phyloP scores from a whole-genome alignment of 2,797 vertebrate genomes.

The Poecilia gillii region DNA sequence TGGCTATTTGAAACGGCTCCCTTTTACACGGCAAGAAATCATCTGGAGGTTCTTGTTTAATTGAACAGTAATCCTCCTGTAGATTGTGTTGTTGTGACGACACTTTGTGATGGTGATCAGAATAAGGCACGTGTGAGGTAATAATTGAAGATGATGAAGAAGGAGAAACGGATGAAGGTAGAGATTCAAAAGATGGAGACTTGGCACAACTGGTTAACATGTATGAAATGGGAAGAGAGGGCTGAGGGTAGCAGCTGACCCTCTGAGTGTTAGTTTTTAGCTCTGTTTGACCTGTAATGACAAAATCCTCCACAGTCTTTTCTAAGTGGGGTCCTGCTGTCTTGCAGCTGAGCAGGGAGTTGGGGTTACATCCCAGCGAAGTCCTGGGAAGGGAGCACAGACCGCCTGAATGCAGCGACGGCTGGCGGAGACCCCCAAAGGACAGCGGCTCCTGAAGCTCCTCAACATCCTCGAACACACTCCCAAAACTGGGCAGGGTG shows the following conservation, averaged over 20 bases:
- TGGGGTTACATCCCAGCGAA: constrained; percentile 82
- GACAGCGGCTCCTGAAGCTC: constrained; percentile 78
- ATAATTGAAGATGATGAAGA: constrained; percentile 63
- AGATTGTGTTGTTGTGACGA: constrained; percentile 71
- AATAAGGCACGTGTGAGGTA: constrained; percentile 47
- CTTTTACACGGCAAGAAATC: constrained; percentile 80
- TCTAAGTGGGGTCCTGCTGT: constrained; percentile 84
- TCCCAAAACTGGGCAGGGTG: constrained; percentile 84
- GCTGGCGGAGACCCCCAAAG: constrained; percentile 79
- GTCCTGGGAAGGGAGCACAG: constrained; percentile 78
- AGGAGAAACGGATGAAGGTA: constrained; percentile 79
- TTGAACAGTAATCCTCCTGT: constrained; percentile 74
- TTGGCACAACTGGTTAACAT: constrained; percentile 70
- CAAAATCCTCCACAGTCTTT: constrained; percentile 75
- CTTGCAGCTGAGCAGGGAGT: constrained; percentile 85
- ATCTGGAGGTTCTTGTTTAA: constrained; percentile 90
- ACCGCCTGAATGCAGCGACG: constrained; percentile 76
- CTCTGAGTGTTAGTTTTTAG: constrained; percentile 50
- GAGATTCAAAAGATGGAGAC: constrained; percentile 62
- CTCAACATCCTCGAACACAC: constrained; percentile 85
- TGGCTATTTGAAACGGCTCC: constrained; percentile 75
- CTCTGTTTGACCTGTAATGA: constrained; percentile 70
- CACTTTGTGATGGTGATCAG: constrained; percentile 46
- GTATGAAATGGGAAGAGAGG: constrained; percentile 56
- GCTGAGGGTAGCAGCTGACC: constrained; percentile 56